Percentiles rank a stretch among this genome's conserved stretches.
These are phyloP conservation scores for Vireo griseus DNA, from an alignment of 2,797 vertebrate genomes.

Conservation along the genomic window DNA sequence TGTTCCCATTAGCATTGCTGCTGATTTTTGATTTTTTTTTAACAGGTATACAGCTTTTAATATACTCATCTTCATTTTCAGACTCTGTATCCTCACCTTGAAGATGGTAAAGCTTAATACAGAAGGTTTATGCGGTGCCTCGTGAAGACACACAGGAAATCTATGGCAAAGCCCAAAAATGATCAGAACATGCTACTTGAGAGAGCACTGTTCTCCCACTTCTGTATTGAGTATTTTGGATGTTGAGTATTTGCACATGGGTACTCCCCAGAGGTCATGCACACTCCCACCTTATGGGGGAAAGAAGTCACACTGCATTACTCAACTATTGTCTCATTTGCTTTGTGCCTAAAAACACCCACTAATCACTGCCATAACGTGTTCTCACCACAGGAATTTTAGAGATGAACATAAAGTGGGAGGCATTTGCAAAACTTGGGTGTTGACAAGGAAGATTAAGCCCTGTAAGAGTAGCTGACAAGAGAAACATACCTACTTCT, in stretches of 20 bases:
- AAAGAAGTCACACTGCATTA: background rate
- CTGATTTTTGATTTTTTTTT: background rate
- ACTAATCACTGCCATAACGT: background rate
- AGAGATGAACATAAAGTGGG: background rate
- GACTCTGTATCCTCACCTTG: background rate
- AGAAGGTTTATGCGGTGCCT: background rate
- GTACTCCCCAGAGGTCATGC: background rate
- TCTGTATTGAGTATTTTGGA: background rate
- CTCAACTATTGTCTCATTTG: background rate
- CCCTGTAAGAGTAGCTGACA: background rate
- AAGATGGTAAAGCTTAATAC: background rate
- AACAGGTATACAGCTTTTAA: background rate
- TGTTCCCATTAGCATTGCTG: background rate
- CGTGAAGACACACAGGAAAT: background rate
- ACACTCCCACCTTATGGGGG: background rate
- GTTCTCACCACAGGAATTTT: background rate
- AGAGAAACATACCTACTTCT: conserved; percentile 88
- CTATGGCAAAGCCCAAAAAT: background rate
- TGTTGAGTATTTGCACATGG: background rate
- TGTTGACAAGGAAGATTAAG: background rate
- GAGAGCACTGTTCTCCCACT: background rate
- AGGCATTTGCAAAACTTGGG: background rate
- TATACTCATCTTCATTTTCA: background rate
- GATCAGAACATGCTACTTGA: background rate
- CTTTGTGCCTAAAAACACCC: background rate